phyloP scores from a whole-genome alignment of 1,140 invertebrate species.

The Gryon sp. region DNA sequence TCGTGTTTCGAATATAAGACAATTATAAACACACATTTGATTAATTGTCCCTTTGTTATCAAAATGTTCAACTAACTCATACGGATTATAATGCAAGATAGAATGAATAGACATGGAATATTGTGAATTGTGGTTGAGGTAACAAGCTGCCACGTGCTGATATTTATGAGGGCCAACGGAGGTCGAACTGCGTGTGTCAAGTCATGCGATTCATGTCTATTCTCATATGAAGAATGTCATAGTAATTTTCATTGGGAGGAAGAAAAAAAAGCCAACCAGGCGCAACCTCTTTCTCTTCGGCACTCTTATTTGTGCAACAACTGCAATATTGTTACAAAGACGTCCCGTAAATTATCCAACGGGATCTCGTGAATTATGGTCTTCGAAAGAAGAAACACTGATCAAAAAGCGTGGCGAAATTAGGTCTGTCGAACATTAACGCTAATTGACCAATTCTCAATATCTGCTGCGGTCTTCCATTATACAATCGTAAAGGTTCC shows the following conservation, averaged over 20 bases:
- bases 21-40: background rate
- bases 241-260: slow-evolving; percentile 51
- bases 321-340: slow-evolving; percentile 26
- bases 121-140: slow-evolving; percentile 74
- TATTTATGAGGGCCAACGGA: slow-evolving; percentile 75
- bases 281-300: background rate
- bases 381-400: background rate
- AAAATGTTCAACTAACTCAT: too few relatives aligned
- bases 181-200: slow-evolving; percentile 69
- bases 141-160: slow-evolving; percentile 77
- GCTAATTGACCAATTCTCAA: slow-evolving; percentile 24
- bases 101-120: too few relatives aligned
- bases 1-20: background rate
- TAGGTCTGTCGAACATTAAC: slow-evolving; percentile 6
- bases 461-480: background rate
- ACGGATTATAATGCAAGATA: too few relatives aligned
- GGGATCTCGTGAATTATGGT: slow-evolving; percentile 29
- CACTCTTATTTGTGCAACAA: slow-evolving; percentile 9
- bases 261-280: slow-evolving; percentile 1
- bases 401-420: slow-evolving; percentile 16
- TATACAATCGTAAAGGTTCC: slow-evolving; percentile 20
- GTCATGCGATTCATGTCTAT: slow-evolving; percentile 22
- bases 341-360: slow-evolving; percentile 14
- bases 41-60: too few relatives aligned
- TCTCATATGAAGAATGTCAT: slow-evolving; percentile 26